Evolutionary conservation across 2,113 vertebrate species (phyloP), one percentile per base, ranked within the genome.

Genomic region (Arizona elegans): DNA sequence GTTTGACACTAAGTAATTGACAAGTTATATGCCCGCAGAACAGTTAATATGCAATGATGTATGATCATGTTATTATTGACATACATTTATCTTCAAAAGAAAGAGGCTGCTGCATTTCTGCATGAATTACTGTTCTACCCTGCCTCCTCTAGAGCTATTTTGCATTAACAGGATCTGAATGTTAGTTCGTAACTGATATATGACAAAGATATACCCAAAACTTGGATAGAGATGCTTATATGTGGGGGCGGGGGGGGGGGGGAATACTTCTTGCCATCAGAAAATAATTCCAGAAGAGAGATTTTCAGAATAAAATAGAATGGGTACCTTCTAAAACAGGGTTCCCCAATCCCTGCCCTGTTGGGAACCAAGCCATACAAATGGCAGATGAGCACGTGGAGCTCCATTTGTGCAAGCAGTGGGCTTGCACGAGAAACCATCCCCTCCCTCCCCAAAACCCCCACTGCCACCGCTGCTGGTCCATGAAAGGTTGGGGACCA

Each of bases 181-280:
- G 38, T 55, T 38, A 70, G 59, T 52, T 53, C 5, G 12, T 24
- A 55, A 12, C n/a, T 58, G 26, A 24, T n/a, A 56, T 29, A 50
- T 62, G 59, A 62, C 43, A 50, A 87, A 26, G 24, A 81, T 15
- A 88, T 5, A 3, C 5, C 13, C 13, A 33, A 33, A n/a, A 8
- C 9, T 81, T 81, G 33, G 33, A 21, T 21, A 33, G 17, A 2
- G 5, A 52, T 23, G 33, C 15, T 11, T 55, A 43, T 11, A 43
- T 8, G 24, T 2, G 2, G 26, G 50, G 3, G 0, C 10, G 47
- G 19, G 24, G 5, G 2, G 26, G 50, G 3, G 0, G 17, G 47
- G 19, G 43, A 2, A 88, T 10, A 24, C 47, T 70, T 54, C 21
- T n/a, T 92, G 91, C 23, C 62, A 86, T 50, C 33, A 81, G 33